These are phyloP conservation scores for Crocidura indochinensis DNA, from an alignment of 2,797 vertebrate genomes.

Conservation along the genomic window DNA sequence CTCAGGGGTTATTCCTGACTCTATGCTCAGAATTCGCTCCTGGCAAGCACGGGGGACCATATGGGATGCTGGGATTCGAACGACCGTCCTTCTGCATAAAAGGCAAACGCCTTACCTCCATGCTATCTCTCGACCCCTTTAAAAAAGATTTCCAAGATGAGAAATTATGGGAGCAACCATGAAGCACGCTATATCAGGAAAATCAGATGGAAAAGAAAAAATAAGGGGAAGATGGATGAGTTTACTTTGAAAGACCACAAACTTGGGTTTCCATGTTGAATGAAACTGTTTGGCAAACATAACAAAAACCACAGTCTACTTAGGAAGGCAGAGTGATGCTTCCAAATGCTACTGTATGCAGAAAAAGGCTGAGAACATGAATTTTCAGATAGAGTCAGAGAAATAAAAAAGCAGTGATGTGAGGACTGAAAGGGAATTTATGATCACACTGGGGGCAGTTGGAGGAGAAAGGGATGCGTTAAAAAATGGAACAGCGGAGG, in stretches of 20 bases:
- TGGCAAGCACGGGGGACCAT: no score
- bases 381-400: background rate
- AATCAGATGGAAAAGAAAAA: background rate
- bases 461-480: background rate
- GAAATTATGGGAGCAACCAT: background rate
- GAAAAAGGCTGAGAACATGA: background rate
- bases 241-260: background rate
- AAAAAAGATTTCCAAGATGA: background rate
- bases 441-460: background rate
- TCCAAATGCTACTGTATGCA: background rate
- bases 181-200: background rate
- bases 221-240: background rate
- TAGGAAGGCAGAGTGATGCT: background rate
- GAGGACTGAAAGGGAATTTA: background rate
- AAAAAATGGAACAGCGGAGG: background rate
- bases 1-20: no score
- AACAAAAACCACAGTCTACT: background rate
- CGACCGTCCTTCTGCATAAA: no score
- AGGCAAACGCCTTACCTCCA: no score
- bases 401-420: background rate
- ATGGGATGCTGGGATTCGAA: no score
- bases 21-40: no score
- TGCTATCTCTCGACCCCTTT: no score
- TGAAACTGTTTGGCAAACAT: background rate
- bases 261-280: constrained; percentile 1